These are phyloP conservation scores for Trochalopteron elliotii DNA, from an alignment of 2,113 vertebrate species.

Conservation along the genomic window DNA sequence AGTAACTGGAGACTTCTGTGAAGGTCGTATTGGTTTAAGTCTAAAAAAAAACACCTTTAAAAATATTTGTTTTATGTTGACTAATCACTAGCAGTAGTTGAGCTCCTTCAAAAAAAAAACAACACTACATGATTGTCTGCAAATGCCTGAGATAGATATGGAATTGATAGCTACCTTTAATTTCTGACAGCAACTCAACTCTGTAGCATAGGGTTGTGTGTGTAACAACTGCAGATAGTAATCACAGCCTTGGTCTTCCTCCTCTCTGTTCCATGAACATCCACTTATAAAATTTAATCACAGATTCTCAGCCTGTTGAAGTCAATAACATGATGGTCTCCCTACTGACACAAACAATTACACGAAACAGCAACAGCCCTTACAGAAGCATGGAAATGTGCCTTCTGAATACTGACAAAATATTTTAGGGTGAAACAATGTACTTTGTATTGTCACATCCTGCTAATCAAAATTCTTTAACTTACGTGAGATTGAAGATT, in stretches of 20 bases:
- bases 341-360: not conserved
- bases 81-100: not conserved
- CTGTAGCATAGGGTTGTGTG: not conserved
- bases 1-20: not conserved
- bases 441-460: not conserved
- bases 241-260: not conserved
- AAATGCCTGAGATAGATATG: not conserved
- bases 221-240: not conserved
- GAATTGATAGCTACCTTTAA: not conserved
- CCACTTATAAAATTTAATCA: not conserved
- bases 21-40: not conserved
- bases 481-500: not conserved
- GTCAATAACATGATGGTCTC: not conserved
- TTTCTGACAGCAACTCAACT: not conserved
- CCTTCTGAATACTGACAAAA: not conserved
- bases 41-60: not conserved
- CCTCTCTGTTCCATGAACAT: not conserved
- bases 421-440: accelerated
- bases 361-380: not conserved
- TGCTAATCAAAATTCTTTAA: not conserved
- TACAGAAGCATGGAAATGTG: not conserved
- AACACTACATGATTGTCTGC: not conserved
- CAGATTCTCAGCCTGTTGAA: not conserved
- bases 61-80: not conserved
- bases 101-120: not conserved